These are phyloP conservation scores for Prunella himalayana DNA, from an alignment of 2,113 vertebrate genomes.

Conservation along the genomic window DNA sequence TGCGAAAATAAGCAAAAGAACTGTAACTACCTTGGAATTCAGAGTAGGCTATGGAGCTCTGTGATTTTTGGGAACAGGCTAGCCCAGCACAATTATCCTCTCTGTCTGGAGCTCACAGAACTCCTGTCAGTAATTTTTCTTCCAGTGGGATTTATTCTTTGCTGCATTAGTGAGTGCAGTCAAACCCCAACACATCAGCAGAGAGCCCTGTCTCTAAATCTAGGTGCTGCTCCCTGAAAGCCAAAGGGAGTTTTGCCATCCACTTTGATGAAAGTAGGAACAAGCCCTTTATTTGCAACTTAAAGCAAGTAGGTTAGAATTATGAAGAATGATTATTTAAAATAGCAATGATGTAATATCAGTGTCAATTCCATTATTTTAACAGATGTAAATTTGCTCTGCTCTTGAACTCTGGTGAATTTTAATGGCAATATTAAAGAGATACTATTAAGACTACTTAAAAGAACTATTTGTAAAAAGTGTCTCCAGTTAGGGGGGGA, in stretches of 20 bases:
- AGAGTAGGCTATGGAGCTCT: not conserved
- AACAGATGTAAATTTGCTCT: slow-evolving; percentile 73
- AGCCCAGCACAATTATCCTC: not conserved
- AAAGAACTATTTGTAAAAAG: slow-evolving; percentile 66
- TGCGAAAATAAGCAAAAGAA: not conserved
- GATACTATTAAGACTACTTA: slow-evolving; percentile 76
- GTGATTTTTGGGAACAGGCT: not conserved
- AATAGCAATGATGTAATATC: slow-evolving; percentile 76
- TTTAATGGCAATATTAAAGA: slow-evolving; percentile 76
- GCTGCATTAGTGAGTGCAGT: not conserved
- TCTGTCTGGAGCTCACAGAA: not conserved
- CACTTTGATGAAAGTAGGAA: slow-evolving; percentile 44
- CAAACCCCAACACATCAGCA: not conserved
- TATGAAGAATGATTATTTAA: slow-evolving; percentile 70
- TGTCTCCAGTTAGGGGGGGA: not conserved
- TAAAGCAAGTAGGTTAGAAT: slow-evolving; percentile 65
- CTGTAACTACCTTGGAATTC: not conserved
- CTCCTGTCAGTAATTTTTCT: not conserved
- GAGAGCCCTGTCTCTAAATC: not conserved
- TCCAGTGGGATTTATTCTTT: not conserved
- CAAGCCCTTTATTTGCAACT: slow-evolving; percentile 60
- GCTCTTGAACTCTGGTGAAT: slow-evolving; percentile 74
- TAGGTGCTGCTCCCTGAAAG: slow-evolving; percentile 1
- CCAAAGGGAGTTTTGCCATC: slow-evolving; percentile 1
- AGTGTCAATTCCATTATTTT: slow-evolving; percentile 74